Evolutionary conservation across 2,797 vertebrate genomes (phyloP).

Genomic region (Centroberyx gerrardi): DNA sequence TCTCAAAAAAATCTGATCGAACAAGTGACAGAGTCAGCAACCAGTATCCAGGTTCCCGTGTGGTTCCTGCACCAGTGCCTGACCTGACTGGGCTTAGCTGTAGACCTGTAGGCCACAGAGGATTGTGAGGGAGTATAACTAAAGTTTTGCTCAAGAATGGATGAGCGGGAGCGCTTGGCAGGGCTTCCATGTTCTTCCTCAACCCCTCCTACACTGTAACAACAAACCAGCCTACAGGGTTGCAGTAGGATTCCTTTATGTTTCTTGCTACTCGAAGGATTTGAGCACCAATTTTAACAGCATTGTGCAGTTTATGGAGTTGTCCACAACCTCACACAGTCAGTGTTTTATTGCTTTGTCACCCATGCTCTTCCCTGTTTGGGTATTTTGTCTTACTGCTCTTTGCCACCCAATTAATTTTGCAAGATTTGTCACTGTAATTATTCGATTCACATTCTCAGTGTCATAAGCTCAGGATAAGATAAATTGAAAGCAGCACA

Average conservation of each 20-base stretch:
- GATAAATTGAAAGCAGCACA: conserved; percentile 30
- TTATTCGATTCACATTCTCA: neutral
- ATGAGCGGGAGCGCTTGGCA: conserved; percentile 36
- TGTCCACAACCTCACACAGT: neutral
- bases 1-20: no score
- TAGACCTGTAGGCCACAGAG: conserved; percentile 38
- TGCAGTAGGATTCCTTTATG: conserved; percentile 1
- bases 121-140: conserved; percentile 39
- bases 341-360: neutral
- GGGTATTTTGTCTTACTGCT: neutral
- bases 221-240: neutral
- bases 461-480: conserved; percentile 43
- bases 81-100: conserved; percentile 10
- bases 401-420: conserved; percentile 31
- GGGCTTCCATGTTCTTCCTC: conserved; percentile 15
- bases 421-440: neutral
- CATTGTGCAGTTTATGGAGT: neutral
- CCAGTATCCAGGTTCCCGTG: conserved; percentile 1
- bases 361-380: conserved; percentile 1
- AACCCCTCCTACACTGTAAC: conserved; percentile 8
- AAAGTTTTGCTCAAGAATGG: conserved; percentile 40
- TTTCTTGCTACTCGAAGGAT: neutral
- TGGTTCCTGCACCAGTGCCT: neutral
- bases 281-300: conserved; percentile 1
- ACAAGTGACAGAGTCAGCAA: no score